Conservation (phyloP, 2,888 invertebrate species). For the Proisotoma minuta region DNA sequence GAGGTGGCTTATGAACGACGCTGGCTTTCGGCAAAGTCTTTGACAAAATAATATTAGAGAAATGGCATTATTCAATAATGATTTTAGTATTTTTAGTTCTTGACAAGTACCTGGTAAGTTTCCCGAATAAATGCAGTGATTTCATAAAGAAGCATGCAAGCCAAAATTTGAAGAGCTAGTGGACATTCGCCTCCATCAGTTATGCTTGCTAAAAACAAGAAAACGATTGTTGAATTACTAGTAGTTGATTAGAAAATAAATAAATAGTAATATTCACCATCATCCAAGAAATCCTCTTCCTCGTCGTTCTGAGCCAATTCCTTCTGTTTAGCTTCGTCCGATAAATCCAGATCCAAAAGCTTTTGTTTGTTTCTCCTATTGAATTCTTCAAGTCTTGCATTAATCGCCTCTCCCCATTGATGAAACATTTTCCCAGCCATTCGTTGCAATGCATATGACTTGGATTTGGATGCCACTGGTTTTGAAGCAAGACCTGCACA, state of each 20-base stretch:
- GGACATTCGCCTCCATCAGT: constrained; percentile 78
- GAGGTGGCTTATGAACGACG: constrained; percentile 31
- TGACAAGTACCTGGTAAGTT: constrained; percentile 77
- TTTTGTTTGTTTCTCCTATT: constrained; percentile 65
- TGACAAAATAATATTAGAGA: constrained; percentile 11
- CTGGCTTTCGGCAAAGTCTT: constrained; percentile 44
- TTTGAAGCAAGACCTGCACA: constrained; percentile 54
- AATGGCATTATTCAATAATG: background rate
- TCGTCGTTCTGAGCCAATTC: constrained; percentile 77
- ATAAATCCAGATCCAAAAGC: constrained; percentile 57
- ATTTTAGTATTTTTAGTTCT: background rate
- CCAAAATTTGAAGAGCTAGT: constrained; percentile 80
- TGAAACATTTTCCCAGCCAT: constrained; percentile 96
- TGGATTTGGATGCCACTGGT: constrained; percentile 40
- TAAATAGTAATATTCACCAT: constrained; percentile 59
- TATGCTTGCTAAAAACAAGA: constrained; percentile 58
- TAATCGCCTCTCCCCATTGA: constrained; percentile 91
- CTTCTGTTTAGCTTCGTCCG: constrained; percentile 67
- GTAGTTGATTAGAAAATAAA: background rate
- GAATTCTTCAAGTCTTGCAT: constrained; percentile 84
- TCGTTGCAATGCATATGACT: constrained; percentile 67
- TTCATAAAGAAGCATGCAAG: constrained; percentile 91
- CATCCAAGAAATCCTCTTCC: constrained; percentile 96
- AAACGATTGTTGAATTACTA: background rate
- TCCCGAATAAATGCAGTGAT: constrained; percentile 95